Evolutionary conservation across 1,140 invertebrate species (phyloP).

Genomic region (Phenacoccus solenopsis): DNA sequence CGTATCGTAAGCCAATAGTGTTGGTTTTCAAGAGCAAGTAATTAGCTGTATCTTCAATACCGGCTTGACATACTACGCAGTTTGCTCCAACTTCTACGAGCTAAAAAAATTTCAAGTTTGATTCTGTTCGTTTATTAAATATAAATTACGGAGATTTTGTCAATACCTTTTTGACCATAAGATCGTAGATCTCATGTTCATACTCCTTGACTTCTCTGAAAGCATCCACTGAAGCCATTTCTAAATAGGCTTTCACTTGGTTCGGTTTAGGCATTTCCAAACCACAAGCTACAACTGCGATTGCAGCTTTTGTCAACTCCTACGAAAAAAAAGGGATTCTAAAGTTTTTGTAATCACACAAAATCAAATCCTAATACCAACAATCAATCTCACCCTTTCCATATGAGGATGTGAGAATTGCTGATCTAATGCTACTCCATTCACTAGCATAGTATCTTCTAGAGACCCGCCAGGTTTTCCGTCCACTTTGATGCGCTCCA

Average conservation of each 20-base stretch:
- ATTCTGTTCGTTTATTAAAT: not conserved
- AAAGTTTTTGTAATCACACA: not conserved
- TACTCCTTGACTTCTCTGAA: slow-evolving; percentile 87
- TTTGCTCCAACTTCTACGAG: slow-evolving; percentile 88
- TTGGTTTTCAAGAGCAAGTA: slow-evolving; percentile 86
- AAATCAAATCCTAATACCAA: not conserved
- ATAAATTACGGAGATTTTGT: not conserved
- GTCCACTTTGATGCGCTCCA: slow-evolving; percentile 97
- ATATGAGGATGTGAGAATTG: slow-evolving; percentile 99
- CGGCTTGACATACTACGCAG: slow-evolving; percentile 99
- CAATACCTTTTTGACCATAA: slow-evolving; percentile 70
- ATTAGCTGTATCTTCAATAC: slow-evolving; percentile 99
- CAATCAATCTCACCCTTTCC: slow-evolving; percentile 61
- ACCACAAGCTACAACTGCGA: slow-evolving; percentile 1
- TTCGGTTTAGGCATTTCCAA: slow-evolving; percentile 7
- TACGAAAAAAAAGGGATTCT: not conserved
- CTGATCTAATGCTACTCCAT: slow-evolving; percentile 96
- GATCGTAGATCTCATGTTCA: slow-evolving; percentile 88
- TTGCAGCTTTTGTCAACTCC: not conserved
- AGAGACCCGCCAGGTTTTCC: slow-evolving; percentile 94
- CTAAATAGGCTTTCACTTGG: slow-evolving; percentile 31
- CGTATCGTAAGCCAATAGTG: slow-evolving; percentile 95
- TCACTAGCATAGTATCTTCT: slow-evolving; percentile 94
- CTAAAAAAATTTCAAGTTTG: slow-evolving; percentile 27
- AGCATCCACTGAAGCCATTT: slow-evolving; percentile 90